Evolutionary conservation across 2,113 vertebrate species (phyloP), one percentile per base, ranked within the genome.

Genomic region (Suricata suricatta): DNA sequence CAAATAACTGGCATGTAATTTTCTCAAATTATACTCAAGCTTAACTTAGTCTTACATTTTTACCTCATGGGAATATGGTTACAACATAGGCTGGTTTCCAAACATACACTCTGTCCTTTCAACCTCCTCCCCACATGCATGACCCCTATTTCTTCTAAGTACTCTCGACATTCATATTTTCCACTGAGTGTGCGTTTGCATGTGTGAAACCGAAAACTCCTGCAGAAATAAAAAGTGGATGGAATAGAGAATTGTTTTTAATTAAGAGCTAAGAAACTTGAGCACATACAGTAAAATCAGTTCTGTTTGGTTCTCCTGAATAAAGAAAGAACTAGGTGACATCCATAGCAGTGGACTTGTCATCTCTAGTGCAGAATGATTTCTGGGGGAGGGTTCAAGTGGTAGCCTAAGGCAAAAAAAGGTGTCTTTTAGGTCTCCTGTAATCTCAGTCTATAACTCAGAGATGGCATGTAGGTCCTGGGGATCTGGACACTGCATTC

Each of bases 31-130:
- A 96, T 74, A 68, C 85, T 85, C 86, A 84, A 93, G 66, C 76
- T 88, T 92, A 83, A 96, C 96, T 96, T 90, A 96, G 90, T 95
- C 74, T 71, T 97, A 88, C 52, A 77, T 97, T 96, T 97, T 90
- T 76, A 72, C 54, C 93, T 94, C 76, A 4, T 90, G 91, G 74
- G 85, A 96, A 88, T 90, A 97, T 10, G 54, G 31, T 95, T 97
- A 57, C 85, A 95, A 94, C 93, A 95, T 4, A 95, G 85, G 27
- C 83, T 94, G 69, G 85, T 87, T 17, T 84, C 23, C 0, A 2
- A 74, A 96, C 89, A 92, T 47, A 88, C 19, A 97, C 38, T 80
- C 29, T 64, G 68, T 97, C 90, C 94, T 96, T 85, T 84, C 69
- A 66, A 35, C 33, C 77, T 97, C 27, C 57, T 63, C 88, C 80